These are phyloP conservation scores for Gymnothorax reevesii DNA, from an alignment of 2,797 vertebrate species.

Conservation along the genomic window DNA sequence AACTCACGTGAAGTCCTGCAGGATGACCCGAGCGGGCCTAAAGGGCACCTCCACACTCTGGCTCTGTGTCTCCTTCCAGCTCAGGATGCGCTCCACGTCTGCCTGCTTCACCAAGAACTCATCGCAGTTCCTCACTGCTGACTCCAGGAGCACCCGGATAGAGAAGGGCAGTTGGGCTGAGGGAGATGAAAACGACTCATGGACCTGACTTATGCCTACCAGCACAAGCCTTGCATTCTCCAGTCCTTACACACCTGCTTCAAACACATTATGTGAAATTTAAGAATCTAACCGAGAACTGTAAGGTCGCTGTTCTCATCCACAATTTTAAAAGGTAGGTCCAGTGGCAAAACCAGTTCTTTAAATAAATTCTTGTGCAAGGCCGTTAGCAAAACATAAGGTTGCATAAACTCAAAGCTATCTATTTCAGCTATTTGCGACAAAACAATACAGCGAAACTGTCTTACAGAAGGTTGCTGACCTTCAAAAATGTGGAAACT, in stretches of 20 bases:
- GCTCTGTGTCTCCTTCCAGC: conserved; percentile 86
- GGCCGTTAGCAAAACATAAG: not conserved
- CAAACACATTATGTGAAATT: not conserved
- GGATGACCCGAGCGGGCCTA: conserved; percentile 91
- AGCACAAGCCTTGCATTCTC: not conserved
- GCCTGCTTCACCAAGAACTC: conserved; percentile 87
- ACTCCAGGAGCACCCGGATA: conserved; percentile 90
- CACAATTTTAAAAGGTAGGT: not conserved
- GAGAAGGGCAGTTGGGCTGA: conserved; percentile 88
- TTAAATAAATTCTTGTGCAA: not conserved
- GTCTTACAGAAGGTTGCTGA: no score
- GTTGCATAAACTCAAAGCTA: not conserved
- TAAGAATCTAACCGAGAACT: not conserved
- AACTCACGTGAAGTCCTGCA: conserved; percentile 96
- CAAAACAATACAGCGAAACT: not conserved
- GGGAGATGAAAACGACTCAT: not conserved
- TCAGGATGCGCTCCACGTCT: conserved; percentile 91
- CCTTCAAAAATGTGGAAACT: no score
- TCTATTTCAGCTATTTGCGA: no score
- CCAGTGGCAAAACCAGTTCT: not conserved
- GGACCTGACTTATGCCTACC: not conserved
- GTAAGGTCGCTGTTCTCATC: not conserved
- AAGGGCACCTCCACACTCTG: conserved; percentile 92
- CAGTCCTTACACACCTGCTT: not conserved
- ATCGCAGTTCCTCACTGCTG: conserved; percentile 92